phyloP scores from a whole-genome alignment of 2,113 vertebrate genomes.

The Crotophaga sulcirostris region DNA sequence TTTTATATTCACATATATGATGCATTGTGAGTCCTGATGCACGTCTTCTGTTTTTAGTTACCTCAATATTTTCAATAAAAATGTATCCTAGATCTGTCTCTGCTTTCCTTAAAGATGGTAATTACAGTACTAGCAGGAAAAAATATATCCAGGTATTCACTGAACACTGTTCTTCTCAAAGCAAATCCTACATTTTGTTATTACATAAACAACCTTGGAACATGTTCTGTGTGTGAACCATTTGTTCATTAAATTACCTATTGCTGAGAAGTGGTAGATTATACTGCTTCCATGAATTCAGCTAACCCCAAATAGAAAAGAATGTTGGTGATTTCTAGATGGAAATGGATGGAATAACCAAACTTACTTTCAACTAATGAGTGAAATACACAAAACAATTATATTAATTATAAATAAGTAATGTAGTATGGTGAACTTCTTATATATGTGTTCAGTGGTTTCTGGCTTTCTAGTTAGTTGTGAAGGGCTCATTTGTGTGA shows the following conservation, averaged over 20 bases:
- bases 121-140: neutral
- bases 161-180: neutral
- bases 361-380: neutral
- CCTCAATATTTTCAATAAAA: neutral
- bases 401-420: neutral
- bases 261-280: neutral
- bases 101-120: neutral
- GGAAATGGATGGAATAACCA: neutral
- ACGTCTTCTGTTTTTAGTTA: neutral
- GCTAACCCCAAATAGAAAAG: neutral
- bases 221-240: neutral
- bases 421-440: neutral
- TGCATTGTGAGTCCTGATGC: neutral
- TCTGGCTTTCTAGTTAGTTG: neutral
- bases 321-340: neutral
- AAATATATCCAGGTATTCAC: neutral
- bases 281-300: neutral
- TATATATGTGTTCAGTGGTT: neutral
- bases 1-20: neutral
- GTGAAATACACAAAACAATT: neutral
- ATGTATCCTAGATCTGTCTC: neutral
- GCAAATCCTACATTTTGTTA: neutral
- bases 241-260: neutral
- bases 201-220: neutral
- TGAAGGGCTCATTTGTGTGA: neutral